Evolutionary conservation across 2,797 vertebrate genomes (phyloP), one percentile per base, ranked within the genome.

Genomic region (Champsocephalus gunnari): DNA sequence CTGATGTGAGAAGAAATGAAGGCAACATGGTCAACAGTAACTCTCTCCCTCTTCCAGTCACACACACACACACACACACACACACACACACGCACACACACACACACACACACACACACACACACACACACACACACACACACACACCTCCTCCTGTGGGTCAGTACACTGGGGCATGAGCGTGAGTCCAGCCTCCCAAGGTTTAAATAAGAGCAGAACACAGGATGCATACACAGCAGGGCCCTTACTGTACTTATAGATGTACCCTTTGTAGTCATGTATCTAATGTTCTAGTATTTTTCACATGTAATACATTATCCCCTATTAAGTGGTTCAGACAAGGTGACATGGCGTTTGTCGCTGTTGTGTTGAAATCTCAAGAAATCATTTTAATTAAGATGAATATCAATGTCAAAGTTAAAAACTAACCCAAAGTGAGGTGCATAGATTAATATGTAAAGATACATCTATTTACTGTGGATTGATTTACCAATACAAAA

Each of bases 1-100:
- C 63, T 91, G 87, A 90, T 89, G 81, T 90, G 89, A 91, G 86
- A 69, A 79, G 83, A 90, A 88, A 83, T 66, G 81, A 89, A 85
- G 73, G 85, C 79, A 90, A 80, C 81, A 81, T 73, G 71, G 77
- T 59, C 68, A 74, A 66, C 24, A 24, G 34, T 38, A 38, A 38
- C 34, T 38, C 34, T 38, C 34, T 38, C 72, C 47, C 45, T 55
- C 53, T 48, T 53, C 11, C 59, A 48, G 47, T 17, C 61, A 55
- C 75, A 73, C 14, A 43, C 48, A 47, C 16, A 73, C 70, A 54
- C 58, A 9, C 64, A 24, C 24, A 24, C 24, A 28, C 24, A 28
- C 24, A 28, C 24, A 4, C 24, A 4, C 24, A 28, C 24, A 28
- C 24, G 3, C 24, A 28, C 24, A 28, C 24, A 28, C 24, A 28